Conservation (phyloP, 2,113 vertebrate species). For the Tapirus terrestris region DNA sequence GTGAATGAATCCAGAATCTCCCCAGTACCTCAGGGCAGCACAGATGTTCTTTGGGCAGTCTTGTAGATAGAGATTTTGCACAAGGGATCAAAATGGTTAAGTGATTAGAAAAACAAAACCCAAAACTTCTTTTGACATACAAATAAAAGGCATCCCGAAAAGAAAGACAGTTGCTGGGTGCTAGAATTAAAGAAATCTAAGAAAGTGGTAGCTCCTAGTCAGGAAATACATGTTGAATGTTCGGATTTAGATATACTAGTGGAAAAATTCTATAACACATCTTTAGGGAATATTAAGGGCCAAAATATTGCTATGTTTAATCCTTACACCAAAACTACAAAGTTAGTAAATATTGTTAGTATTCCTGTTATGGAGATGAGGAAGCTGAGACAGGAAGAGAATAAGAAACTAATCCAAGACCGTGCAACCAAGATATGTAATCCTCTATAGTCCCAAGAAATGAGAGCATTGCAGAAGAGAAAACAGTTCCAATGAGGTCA, state of each 20-base stretch:
- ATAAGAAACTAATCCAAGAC: neutral
- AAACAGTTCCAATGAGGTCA: neutral
- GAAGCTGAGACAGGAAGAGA: neutral
- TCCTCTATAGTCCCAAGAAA: neutral
- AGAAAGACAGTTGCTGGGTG: neutral
- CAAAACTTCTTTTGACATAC: neutral
- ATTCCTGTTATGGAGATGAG: neutral
- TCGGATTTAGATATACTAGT: neutral
- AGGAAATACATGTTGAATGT: neutral
- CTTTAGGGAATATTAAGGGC: neutral
- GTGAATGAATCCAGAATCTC: neutral
- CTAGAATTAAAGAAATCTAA: constrained; percentile 1
- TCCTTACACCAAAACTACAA: neutral
- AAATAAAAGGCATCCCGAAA: neutral
- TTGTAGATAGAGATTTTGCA: neutral
- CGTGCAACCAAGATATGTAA: neutral
- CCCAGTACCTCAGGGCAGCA: neutral
- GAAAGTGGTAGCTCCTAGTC: neutral
- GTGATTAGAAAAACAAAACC: constrained; percentile 24
- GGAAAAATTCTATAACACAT: neutral
- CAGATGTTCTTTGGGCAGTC: neutral
- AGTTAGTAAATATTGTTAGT: neutral
- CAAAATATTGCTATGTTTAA: neutral
- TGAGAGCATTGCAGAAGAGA: neutral
- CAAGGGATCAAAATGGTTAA: neutral